phyloP scores from a whole-genome alignment of 2,797 vertebrate genomes.

The Centroberyx gerrardi region DNA sequence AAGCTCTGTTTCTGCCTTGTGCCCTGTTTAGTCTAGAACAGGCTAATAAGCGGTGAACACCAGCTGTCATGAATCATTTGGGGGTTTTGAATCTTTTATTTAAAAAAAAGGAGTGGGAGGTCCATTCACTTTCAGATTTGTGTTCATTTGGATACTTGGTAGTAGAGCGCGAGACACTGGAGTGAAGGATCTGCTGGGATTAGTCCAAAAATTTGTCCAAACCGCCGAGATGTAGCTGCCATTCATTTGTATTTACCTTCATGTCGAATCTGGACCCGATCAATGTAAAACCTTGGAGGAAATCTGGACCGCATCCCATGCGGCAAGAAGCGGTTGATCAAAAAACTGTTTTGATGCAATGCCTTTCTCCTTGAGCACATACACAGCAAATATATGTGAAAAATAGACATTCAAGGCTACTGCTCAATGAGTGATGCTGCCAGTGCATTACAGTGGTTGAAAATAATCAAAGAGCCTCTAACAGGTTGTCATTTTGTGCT shows the following conservation, averaged over 20 bases:
- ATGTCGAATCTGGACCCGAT: slow-evolving; percentile 18
- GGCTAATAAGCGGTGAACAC: slow-evolving; percentile 8
- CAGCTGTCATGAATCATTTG: slow-evolving; percentile 22
- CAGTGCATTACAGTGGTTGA: slow-evolving; percentile 20
- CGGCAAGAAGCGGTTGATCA: too few species aligned
- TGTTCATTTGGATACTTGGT: not conserved
- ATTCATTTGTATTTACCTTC: slow-evolving; percentile 4
- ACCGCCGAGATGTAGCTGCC: not conserved
- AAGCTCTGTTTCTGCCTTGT: slow-evolving; percentile 13
- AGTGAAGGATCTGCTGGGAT: not conserved
- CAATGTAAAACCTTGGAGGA: not conserved
- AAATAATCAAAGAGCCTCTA: slow-evolving; percentile 17
- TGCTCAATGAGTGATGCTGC: slow-evolving; percentile 7
- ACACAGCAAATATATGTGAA: too few species aligned
- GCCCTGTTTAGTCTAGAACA: slow-evolving; percentile 13
- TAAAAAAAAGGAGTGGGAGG: not conserved
- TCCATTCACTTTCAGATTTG: not conserved
- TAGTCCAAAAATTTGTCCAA: not conserved
- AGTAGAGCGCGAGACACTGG: not conserved
- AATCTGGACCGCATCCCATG: too few species aligned
- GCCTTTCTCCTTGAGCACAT: too few species aligned
- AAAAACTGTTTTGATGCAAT: too few species aligned
- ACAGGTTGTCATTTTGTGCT: slow-evolving; percentile 3
- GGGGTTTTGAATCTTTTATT: slow-evolving; percentile 8
- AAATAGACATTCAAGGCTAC: too few species aligned